These are phyloP conservation scores for Dolichotis patagonum DNA, from an alignment of 2,113 vertebrate genomes.

Conservation along the genomic window DNA sequence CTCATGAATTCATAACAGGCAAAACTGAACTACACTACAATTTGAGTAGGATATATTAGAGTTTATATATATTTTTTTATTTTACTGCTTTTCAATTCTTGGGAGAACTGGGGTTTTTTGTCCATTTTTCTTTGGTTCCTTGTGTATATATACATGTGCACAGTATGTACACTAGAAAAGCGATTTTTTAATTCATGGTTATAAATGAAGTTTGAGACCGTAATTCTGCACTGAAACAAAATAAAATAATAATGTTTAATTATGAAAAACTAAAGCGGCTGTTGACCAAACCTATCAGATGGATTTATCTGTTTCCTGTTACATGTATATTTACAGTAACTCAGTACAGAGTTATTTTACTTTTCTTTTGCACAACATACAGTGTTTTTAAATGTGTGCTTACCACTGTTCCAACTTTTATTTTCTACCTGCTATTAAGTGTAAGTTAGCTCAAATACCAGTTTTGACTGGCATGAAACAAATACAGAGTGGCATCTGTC, in stretches of 20 bases:
- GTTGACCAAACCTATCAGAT: not conserved
- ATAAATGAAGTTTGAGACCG: not conserved
- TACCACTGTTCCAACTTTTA: not conserved
- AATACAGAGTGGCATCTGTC: slow-evolving; percentile 43
- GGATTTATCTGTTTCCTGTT: not conserved
- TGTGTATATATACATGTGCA: not conserved
- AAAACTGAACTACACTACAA: not conserved
- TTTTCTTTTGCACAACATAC: not conserved
- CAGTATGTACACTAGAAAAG: not conserved
- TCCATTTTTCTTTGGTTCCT: not conserved
- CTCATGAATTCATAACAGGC: not conserved
- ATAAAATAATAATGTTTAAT: not conserved
- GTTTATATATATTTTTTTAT: not conserved
- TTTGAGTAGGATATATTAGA: not conserved
- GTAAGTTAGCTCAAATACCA: not conserved
- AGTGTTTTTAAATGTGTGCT: slow-evolving; percentile 5
- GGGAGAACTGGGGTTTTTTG: not conserved
- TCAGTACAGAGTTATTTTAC: not conserved
- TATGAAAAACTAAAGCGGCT: not conserved
- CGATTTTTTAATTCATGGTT: not conserved
- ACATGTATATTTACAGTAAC: not conserved
- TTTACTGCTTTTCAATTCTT: not conserved
- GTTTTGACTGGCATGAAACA: not conserved
- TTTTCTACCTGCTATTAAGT: not conserved
- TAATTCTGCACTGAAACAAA: not conserved